phyloP scores from a whole-genome alignment of 2,888 invertebrate species.

The Ganaspis brasiliensis region DNA sequence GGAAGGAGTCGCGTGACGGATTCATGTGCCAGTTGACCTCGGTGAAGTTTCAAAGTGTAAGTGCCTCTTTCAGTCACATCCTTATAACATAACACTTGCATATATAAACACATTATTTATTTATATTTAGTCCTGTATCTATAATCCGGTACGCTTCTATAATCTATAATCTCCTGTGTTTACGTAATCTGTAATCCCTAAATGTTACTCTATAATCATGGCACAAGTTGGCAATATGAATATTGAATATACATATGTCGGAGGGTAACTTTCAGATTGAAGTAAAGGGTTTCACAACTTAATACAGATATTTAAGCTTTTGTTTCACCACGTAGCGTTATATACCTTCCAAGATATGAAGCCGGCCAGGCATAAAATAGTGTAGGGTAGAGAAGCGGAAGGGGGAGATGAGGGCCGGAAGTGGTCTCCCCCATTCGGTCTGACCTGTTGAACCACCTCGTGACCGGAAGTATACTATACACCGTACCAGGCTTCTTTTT shows the following conservation, averaged over 20 bases:
- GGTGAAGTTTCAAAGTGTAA: conserved; percentile 42
- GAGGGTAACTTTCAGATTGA: background rate
- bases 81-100: background rate
- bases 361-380: conserved; percentile 64
- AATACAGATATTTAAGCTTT: conserved; percentile 24
- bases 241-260: background rate
- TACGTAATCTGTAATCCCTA: no score
- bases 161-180: no score
- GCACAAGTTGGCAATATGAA: background rate
- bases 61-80: background rate
- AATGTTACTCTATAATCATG: no score
- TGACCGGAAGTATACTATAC: conserved; percentile 79
- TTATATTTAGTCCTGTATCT: no score
- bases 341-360: conserved; percentile 54
- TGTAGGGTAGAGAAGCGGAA: conserved; percentile 51
- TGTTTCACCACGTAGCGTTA: conserved; percentile 17
- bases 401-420: conserved; percentile 73
- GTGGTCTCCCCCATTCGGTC: conserved; percentile 79
- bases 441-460: conserved; percentile 81
- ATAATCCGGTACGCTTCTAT: no score
- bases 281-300: conserved; percentile 30
- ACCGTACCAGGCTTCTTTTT: conserved; percentile 76
- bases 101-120: background rate
- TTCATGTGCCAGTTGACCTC: conserved; percentile 65
- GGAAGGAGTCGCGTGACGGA: conserved; percentile 69